Base-by-base conservation (phyloP, 2,888 invertebrate genomes). In the Oscheius sp. region DNA sequence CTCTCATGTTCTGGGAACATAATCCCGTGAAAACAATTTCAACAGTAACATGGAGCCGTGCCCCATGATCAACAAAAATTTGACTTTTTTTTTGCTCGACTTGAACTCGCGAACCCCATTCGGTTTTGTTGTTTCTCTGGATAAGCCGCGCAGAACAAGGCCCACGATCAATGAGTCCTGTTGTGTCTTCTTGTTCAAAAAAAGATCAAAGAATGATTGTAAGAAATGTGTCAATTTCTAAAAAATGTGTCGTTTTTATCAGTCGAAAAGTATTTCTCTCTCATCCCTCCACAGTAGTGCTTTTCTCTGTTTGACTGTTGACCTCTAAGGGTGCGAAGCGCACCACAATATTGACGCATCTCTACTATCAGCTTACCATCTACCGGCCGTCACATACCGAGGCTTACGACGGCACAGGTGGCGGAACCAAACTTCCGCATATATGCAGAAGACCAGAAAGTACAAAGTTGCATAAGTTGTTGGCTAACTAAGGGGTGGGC, bases 301-400 rank as follows among this genome's bases (percentile, higher is more conserved):
- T 44, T 44, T 44, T 44, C 44, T 59, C 14, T 54, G 17, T 54
- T 32, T 54, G 54, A 54, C 54, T 54, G 54, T 59, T 59, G 59
- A 59, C 59, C 59, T 59, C 44, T 28, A 30, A 32, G 41, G 59
- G 59, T 59, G 59, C 59, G 59, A 59, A 59, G 59, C 41, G 59
- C 59, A 41, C 59, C 59, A 59, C 59, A 59, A 59, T 64, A 64
- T 64, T 64, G 50, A 64, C 63, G 51, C 63, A 38, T 64, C n/a
- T n/a, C 63, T 64, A 50, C 63, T 64, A 64, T 64, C 63, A 49
- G 50, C 50, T 50, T 64, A 50, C 51, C 63, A 64, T 51, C 63
- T 62, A 17, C 47, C 41, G 28, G 3, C 59, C 59, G n/a, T 61
- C 50, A 49, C 44, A 59, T 59, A 59, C 59, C 59, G 12, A 28